phyloP scores from a whole-genome alignment of 37 sponge, comb jelly and placozoan genomes.

The Agelas oroides region DNA sequence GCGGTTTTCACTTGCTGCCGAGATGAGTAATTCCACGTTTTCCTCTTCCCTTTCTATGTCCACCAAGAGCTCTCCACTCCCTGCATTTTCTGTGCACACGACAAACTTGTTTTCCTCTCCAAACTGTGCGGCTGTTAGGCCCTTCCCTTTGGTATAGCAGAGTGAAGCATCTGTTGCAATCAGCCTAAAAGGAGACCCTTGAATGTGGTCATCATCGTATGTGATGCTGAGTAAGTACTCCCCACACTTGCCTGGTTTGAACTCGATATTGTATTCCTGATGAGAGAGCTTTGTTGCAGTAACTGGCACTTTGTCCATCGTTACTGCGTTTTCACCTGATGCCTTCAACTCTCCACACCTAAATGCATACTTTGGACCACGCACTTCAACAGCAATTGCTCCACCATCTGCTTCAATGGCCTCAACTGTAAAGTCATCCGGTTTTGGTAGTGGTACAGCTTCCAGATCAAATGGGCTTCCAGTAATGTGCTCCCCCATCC shows the following conservation, averaged over 20 bases:
- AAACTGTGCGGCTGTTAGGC: constrained; percentile 41
- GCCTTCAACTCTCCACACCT: constrained; percentile 18
- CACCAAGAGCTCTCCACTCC: constrained; percentile 71
- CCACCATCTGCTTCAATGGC: constrained; percentile 60
- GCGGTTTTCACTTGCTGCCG: constrained; percentile 46
- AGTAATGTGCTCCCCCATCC: constrained; percentile 65
- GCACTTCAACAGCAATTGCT: constrained; percentile 59
- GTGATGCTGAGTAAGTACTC: constrained; percentile 60
- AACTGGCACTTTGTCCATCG: neutral
- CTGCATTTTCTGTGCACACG: constrained; percentile 79
- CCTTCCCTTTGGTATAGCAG: constrained; percentile 76
- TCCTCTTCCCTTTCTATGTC: constrained; percentile 69
- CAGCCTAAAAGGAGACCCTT: constrained; percentile 79
- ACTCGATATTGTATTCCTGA: constrained; percentile 21
- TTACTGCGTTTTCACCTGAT: neutral
- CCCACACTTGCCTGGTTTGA: constrained; percentile 29
- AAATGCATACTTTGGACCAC: constrained; percentile 67
- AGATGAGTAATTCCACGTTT: constrained; percentile 64
- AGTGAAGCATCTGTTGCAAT: constrained; percentile 47
- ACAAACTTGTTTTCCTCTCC: constrained; percentile 47
- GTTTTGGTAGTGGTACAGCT: constrained; percentile 42
- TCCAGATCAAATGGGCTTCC: constrained; percentile 74
- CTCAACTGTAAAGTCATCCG: constrained; percentile 57
- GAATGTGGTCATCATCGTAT: constrained; percentile 69
- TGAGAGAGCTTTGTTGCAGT: neutral